These are phyloP conservation scores for Caenorhabditis inopinata DNA, from an alignment of 1,140 invertebrate species.

Conservation along the genomic window DNA sequence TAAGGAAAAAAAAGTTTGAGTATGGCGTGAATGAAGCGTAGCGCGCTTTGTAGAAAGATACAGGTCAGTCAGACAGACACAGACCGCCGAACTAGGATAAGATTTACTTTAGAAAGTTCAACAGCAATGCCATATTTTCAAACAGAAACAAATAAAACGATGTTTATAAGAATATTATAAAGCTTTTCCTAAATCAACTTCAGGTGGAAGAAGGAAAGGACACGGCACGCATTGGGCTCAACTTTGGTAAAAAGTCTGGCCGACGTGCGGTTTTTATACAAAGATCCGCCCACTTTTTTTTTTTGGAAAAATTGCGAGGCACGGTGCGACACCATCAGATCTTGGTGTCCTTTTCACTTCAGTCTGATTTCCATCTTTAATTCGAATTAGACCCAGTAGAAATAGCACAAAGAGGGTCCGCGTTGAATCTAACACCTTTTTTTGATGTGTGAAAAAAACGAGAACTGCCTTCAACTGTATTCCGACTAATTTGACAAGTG, in stretches of 20 bases:
- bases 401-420: background rate
- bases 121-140: too few relatives aligned
- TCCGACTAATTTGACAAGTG: conserved; percentile 25
- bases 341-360: background rate
- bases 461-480: background rate
- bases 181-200: too few relatives aligned
- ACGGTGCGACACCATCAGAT: background rate
- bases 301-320: background rate
- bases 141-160: too few relatives aligned
- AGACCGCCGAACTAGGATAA: conserved; percentile 17
- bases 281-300: conserved; percentile 17
- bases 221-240: too few relatives aligned
- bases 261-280: background rate
- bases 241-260: background rate
- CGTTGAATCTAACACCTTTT: background rate
- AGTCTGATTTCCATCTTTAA: background rate
- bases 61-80: background rate
- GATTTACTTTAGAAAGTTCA: conserved; percentile 19
- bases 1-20: background rate
- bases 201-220: too few relatives aligned
- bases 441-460: background rate
- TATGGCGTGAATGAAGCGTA: conserved; percentile 19
- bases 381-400: background rate
- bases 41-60: background rate
- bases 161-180: too few relatives aligned